Conservation (phyloP, 2,888 invertebrate species). For the Clitarchus hookeri region DNA sequence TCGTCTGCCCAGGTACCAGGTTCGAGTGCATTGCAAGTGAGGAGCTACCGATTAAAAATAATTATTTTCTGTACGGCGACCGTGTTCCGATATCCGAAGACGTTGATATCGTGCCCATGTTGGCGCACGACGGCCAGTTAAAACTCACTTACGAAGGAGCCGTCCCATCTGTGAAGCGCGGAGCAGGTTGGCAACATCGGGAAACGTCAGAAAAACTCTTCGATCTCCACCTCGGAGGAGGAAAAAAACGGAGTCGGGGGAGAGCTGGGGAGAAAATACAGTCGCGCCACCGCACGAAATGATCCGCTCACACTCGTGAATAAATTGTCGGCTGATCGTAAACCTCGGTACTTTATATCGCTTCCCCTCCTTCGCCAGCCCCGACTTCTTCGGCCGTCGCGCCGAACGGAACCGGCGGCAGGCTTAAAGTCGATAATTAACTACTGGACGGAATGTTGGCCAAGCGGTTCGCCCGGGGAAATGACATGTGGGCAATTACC, state of each 20-base stretch:
- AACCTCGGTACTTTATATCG: neutral
- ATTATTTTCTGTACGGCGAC: neutral
- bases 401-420: constrained; percentile 20
- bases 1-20: too few species aligned
- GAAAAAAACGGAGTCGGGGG: neutral
- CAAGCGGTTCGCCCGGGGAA: constrained; percentile 24
- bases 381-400: neutral
- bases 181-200: neutral
- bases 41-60: too few species aligned
- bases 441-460: constrained; percentile 34
- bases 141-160: neutral
- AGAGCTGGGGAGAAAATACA: neutral
- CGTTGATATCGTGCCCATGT: neutral
- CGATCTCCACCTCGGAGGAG: neutral
- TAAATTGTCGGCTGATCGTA: constrained; percentile 14
- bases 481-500: constrained; percentile 40
- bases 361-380: neutral
- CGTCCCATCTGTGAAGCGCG: neutral
- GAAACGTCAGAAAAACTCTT: neutral
- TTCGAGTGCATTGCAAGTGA: too few species aligned
- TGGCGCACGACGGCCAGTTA: neutral
- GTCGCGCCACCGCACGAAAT: neutral
- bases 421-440: constrained; percentile 41
- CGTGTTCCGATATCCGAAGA: neutral
- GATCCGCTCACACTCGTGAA: constrained; percentile 10